A percentile compares a stretch with the other conserved stretches of the same genome.
These are phyloP conservation scores for Drosophila paulistorum DNA, from an alignment of 1,140 invertebrate genomes.

Conservation along the genomic window DNA sequence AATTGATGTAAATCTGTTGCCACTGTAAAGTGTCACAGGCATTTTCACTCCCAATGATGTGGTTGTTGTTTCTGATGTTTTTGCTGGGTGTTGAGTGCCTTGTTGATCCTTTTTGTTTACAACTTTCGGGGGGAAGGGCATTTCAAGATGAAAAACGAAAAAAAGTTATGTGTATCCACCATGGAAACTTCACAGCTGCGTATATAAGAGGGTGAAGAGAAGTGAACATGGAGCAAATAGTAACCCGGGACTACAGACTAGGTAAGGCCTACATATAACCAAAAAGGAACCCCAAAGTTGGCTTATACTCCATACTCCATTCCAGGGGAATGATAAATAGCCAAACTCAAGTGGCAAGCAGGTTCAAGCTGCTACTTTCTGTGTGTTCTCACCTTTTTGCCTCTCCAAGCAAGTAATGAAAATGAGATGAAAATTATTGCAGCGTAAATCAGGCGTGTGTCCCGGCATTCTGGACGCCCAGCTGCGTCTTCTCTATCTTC, in stretches of 20 bases:
- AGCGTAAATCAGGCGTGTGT: constrained; percentile 70
- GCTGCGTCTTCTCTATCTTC: constrained; percentile 44
- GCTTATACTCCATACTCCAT: background rate
- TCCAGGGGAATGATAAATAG: constrained; percentile 70
- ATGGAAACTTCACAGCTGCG: constrained; percentile 61
- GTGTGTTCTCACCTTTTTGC: constrained; percentile 57
- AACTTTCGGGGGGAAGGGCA: constrained; percentile 50
- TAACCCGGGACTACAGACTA: constrained; percentile 35
- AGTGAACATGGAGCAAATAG: background rate
- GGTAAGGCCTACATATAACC: constrained; percentile 25
- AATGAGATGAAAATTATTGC: constrained; percentile 81
- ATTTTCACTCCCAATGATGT: constrained; percentile 37
- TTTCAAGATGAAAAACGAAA: constrained; percentile 22
- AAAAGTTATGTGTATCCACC: constrained; percentile 10
- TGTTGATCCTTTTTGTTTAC: constrained; percentile 71
- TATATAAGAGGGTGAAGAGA: background rate
- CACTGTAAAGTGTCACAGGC: constrained; percentile 65
- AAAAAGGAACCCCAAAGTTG: constrained; percentile 16
- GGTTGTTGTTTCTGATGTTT: constrained; percentile 2
- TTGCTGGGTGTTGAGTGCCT: constrained; percentile 54
- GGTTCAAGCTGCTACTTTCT: constrained; percentile 39
- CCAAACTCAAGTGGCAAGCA: constrained; percentile 52
- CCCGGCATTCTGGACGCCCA: constrained; percentile 44
- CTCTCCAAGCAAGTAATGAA: constrained; percentile 59
- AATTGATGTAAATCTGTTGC: constrained; percentile 76